A percentile compares a stretch with the other conserved stretches of the same genome.
Evolutionary conservation across 2,888 invertebrate species (phyloP).

Genomic region (Helobdella robusta): DNA sequence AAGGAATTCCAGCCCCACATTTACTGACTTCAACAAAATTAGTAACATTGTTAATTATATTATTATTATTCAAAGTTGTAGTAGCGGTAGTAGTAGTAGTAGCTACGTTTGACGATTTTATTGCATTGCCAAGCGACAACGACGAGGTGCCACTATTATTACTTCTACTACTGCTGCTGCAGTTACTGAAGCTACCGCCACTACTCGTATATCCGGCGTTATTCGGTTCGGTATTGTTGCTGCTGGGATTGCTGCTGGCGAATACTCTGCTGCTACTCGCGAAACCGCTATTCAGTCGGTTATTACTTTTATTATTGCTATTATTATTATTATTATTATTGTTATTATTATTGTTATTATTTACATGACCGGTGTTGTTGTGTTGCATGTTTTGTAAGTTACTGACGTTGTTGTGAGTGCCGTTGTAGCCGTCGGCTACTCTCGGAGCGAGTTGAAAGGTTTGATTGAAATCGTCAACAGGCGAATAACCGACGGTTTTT

Average conservation of each 20-base stretch:
- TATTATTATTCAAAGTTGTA: no score
- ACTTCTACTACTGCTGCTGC: no score
- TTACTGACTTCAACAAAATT: no score
- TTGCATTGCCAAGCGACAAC: no score
- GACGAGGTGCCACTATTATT: no score
- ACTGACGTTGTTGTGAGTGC: not conserved
- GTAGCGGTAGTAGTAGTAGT: no score
- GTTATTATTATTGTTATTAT: not conserved
- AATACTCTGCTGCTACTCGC: not conserved
- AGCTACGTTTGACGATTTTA: no score
- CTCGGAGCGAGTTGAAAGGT: no score
- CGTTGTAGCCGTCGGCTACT: not conserved
- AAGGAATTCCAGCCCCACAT: no score
- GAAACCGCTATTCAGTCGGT: not conserved
- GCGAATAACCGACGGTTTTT: conserved; percentile 48
- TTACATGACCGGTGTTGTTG: not conserved
- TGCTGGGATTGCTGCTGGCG: not conserved
- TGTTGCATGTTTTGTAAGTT: not conserved
- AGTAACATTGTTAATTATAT: no score
- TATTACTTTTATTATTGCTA: not conserved
- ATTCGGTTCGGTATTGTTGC: not conserved
- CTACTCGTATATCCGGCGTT: not conserved
- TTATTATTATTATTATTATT: not conserved
- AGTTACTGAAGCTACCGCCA: no score
- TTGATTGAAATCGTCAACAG: conserved; percentile 38